Evolutionary conservation across 2,797 vertebrate genomes (phyloP), one percentile per base, ranked within the genome.

Genomic region (Labroides dimidiatus): DNA sequence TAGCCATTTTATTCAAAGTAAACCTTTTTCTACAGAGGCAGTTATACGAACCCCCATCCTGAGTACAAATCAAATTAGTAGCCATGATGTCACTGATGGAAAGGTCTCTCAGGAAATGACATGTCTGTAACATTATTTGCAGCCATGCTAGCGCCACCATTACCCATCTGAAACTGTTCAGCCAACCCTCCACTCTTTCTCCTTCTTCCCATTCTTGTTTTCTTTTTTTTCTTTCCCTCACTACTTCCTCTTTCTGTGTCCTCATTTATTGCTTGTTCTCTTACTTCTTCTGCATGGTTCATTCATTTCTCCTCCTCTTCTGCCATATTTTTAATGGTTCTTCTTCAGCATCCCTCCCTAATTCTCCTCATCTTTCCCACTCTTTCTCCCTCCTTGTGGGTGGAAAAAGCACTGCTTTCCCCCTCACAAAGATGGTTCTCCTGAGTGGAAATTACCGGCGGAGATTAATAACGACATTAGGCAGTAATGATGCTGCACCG

Each of bases 391-490:
- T 52, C 53, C 42, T 67, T 72, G 60, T 65, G 33, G 68, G 72
- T 77, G 69, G 33, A 15, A 69, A 78, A 69, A 62, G 80, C 74
- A 61, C 71, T 51, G 62, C 89, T 82, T 85, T 89, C 76, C 77
- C 78, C 83, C 80, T 85, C 86, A 90, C 87, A 91, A 92, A 92
- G 89, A 89, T 74, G 62, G 87, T 91, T 71, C 86, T 91, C 89
- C 78, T 85, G 87, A 91, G 86, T 91, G 87, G 90, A 93, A 94
- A 94, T 94, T 92, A 94, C 91, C 85, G 85, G 92, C 85, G 81
- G 88, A 94, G 93, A 94, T 94, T 93, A 95, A 95, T 93, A 94
- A 94, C 89, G 84, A 91, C 90, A 94, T 93, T 93, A 94, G 92
- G 85, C 91, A 82, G 92, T 94, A 95, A 94, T 93, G 94, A 94